Percentiles rank a stretch among this genome's conserved stretches.
Conservation (phyloP, 2,797 vertebrate genomes). For the Acanthiza pusilla region DNA sequence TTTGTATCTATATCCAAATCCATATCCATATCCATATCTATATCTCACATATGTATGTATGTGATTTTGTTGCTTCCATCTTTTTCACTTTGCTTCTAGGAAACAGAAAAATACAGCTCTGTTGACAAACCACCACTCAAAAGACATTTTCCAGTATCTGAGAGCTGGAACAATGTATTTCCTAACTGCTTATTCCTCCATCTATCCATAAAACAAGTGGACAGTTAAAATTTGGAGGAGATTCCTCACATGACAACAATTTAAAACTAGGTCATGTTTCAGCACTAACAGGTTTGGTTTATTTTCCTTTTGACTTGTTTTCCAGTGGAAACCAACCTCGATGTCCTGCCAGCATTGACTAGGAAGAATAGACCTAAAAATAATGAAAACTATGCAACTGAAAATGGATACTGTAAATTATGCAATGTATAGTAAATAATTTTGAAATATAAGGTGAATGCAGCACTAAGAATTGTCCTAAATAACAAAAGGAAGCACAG, state of each 20-base stretch:
- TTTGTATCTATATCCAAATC: too few relatives aligned
- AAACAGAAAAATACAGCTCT: not conserved
- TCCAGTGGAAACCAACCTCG: conserved; percentile 35
- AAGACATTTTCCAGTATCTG: not conserved
- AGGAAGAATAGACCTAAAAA: conserved; percentile 34
- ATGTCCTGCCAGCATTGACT: conserved; percentile 46
- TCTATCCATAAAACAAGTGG: not conserved
- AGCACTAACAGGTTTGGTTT: conserved; percentile 23
- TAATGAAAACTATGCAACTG: not conserved
- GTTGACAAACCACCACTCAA: not conserved
- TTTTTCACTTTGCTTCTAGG: not conserved
- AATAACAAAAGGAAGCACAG: not conserved
- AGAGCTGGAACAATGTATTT: conserved; percentile 5
- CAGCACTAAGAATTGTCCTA: not conserved
- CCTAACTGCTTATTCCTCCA: not conserved
- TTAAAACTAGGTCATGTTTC: conserved; percentile 57
- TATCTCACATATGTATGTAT: too few relatives aligned
- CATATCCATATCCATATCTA: too few relatives aligned
- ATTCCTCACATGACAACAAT: conserved; percentile 55
- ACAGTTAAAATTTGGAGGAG: conserved; percentile 37
- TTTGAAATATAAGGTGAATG: not conserved
- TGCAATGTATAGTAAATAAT: not conserved
- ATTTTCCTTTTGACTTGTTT: conserved; percentile 48
- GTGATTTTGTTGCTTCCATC: not conserved
- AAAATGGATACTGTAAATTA: not conserved